Base-by-base conservation (phyloP, 2,113 vertebrate species). In the Pantherophis guttatus region DNA sequence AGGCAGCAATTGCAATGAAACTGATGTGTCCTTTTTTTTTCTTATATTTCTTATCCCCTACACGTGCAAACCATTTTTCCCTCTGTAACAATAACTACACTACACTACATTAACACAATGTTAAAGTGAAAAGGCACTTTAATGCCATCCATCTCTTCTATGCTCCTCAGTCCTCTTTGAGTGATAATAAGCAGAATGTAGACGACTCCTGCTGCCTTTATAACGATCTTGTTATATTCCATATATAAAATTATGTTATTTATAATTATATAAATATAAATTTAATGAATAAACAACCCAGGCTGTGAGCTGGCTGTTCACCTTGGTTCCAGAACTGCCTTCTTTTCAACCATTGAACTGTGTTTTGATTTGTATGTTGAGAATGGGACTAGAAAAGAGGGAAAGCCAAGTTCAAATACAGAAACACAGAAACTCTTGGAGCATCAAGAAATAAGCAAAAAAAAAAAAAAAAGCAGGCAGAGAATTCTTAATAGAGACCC, bases 361-460 rank as follows among this genome's bases (percentile, higher is more conserved):
- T 81, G 86, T 81, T 96, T 95, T 95, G 90, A 90, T 95, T 95
- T 53, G 96, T 70, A 70, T 93, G 94, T 55, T n/a, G 19, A 90
- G 90, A 92, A 95, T 86, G 65, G 88, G 48, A 55, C 81, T 44
- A 33, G 57, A 54, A 81, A 65, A 92, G 54, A 44, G 81, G 59
- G 6, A 85, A 21, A 93, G 87, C 87, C 4, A 50, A 95, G 52
- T 91, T 94, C 6, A 17, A 88, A 93, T 93, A 93, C 93, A 96
- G 94, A 96, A 96, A 96, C 92, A 92, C 93, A 96, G 94, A 96
- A 96, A 93, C 89, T 91, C 93, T 95, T 95, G 95, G 96, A 96
- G 95, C 92, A 91, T 95, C 90, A 85, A 93, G 94, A 95, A 97
- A 95, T 95, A 93, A 96, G 94, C 93, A 96, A 96, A 95, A 96